phyloP scores from a whole-genome alignment of 2,113 vertebrate genomes.

The Dromas ardeola region DNA sequence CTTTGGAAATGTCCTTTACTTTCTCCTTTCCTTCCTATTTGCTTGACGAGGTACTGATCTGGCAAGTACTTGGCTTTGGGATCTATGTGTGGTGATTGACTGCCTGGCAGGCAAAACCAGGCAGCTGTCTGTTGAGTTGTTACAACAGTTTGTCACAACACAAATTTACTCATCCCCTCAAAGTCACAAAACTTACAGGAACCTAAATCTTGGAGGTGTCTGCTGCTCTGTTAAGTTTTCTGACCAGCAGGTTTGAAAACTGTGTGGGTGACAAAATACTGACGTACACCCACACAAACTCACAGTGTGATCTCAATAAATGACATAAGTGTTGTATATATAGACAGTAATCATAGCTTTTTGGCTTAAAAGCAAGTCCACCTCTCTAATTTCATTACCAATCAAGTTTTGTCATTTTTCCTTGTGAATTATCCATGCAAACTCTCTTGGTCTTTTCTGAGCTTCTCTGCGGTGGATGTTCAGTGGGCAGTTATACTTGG shows the following conservation, averaged over 20 bases:
- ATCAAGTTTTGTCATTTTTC: background rate
- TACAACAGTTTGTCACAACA: background rate
- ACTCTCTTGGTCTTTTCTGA: background rate
- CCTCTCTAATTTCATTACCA: background rate
- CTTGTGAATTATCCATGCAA: background rate
- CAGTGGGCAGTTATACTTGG: background rate
- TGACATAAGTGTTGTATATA: background rate
- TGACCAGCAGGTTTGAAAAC: conserved; percentile 29
- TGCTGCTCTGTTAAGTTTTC: conserved; percentile 1
- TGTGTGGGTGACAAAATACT: conserved; percentile 20
- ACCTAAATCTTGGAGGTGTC: background rate
- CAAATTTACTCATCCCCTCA: background rate
- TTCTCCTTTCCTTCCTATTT: background rate
- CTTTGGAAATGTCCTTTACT: background rate
- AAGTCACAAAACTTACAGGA: background rate
- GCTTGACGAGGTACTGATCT: background rate
- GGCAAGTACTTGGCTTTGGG: background rate
- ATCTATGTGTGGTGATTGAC: background rate
- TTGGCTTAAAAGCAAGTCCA: background rate
- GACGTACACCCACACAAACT: conserved; percentile 26
- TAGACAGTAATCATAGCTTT: conserved; percentile 3
- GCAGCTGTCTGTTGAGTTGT: background rate
- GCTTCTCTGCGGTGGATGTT: background rate
- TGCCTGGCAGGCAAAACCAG: background rate
- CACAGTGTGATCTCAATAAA: background rate